A percentile compares a stretch with the other conserved stretches of the same genome.
These are phyloP conservation scores for Teleogryllus occipitalis DNA, from an alignment of 1,140 invertebrate species.

Conservation along the genomic window DNA sequence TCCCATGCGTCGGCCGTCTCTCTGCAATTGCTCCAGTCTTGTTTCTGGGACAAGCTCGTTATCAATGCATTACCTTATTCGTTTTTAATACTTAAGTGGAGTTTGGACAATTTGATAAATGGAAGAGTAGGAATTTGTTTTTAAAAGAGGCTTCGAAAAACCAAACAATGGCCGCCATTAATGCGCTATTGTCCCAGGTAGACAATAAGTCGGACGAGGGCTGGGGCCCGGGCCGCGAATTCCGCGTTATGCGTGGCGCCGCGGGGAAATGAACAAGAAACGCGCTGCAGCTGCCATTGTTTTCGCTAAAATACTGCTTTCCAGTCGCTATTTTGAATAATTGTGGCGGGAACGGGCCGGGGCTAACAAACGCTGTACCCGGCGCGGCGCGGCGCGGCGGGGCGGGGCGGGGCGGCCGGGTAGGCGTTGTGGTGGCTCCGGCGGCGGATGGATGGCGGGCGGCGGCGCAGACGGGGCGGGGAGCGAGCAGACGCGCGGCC, in stretches of 20 bases:
- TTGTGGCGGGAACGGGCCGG: background rate
- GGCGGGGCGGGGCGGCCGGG: too few relatives aligned
- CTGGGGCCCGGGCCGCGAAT: background rate
- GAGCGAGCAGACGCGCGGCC: background rate
- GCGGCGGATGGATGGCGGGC: too few relatives aligned
- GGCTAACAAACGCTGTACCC: background rate
- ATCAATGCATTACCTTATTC: constrained; percentile 15
- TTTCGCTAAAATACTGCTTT: constrained; percentile 1
- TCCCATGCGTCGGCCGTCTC: too few relatives aligned
- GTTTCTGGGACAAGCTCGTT: constrained; percentile 9
- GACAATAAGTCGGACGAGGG: background rate
- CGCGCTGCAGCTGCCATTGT: background rate
- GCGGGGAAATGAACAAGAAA: background rate
- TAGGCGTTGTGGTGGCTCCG: background rate
- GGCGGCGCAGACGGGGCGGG: background rate
- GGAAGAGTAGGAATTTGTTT: constrained; percentile 11
- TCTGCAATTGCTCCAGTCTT: background rate
- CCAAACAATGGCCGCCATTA: constrained; percentile 9
- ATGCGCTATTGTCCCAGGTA: constrained; percentile 15
- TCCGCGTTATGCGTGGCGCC: background rate
- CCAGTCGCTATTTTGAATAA: constrained; percentile 4
- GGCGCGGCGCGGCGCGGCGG: too few relatives aligned
- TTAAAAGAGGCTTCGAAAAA: background rate
- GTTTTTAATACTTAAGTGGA: constrained; percentile 12
- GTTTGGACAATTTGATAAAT: constrained; percentile 18